Evolutionary conservation across 1,140 invertebrate species (phyloP).

Genomic region (Teleopsis dalmanni): DNA sequence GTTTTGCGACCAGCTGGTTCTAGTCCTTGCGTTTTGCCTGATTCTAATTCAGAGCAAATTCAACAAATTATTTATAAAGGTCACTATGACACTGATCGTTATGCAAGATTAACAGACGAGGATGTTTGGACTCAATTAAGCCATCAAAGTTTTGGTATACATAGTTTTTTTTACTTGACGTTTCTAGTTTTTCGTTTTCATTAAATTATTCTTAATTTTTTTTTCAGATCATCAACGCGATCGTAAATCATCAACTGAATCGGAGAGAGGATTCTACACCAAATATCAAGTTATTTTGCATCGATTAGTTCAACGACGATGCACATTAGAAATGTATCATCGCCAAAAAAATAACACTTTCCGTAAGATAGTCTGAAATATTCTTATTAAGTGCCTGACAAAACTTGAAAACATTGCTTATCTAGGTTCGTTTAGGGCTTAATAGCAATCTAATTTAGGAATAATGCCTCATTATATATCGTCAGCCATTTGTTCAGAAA

Average conservation of each 20-base stretch:
- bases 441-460: slow-evolving; percentile 1
- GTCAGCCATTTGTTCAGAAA: too few relatives aligned
- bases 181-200: background rate
- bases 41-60: slow-evolving; percentile 57
- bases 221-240: slow-evolving; percentile 37
- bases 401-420: background rate
- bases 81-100: slow-evolving; percentile 60
- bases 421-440: background rate
- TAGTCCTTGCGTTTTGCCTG: slow-evolving; percentile 57
- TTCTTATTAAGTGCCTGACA: background rate
- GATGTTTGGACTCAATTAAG: slow-evolving; percentile 64
- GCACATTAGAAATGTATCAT: slow-evolving; percentile 85
- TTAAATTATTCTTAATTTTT: background rate
- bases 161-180: background rate
- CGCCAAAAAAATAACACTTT: slow-evolving; percentile 75
- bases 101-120: slow-evolving; percentile 68
- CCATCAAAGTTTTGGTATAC: slow-evolving; percentile 34
- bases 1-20: slow-evolving; percentile 58
- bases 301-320: slow-evolving; percentile 82
- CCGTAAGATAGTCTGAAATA: slow-evolving; percentile 66
- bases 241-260: slow-evolving; percentile 69
- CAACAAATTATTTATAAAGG: slow-evolving; percentile 61
- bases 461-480: too few relatives aligned
- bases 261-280: slow-evolving; percentile 77
- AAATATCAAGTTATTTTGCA: slow-evolving; percentile 81